Evolutionary conservation across 2,888 invertebrate species (phyloP), one percentile per base, ranked within the genome.

Genomic region (Sphaerophoria taeniata): DNA sequence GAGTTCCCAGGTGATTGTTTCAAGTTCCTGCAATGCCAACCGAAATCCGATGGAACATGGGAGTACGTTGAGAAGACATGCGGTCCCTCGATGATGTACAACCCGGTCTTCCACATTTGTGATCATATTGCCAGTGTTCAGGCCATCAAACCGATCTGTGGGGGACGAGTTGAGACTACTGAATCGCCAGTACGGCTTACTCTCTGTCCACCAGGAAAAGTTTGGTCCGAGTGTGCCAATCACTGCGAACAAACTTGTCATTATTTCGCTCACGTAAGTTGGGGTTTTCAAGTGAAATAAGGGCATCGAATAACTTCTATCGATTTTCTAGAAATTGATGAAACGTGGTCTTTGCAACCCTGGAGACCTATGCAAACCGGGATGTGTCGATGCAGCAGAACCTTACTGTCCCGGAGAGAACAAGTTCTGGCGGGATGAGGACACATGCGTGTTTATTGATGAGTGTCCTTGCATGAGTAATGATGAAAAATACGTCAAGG

Each of bases 381-480:
- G 91, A 2, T 92, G 92, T 84, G 90, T 92, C 0, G 89, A 90
- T 91, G 93, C 88, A 88, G 90, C 55, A 79, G 90, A 87, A 56
- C 90, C 63, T 4, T 90, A 91, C 6, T 97, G 97, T 88, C 93
- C 93, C 0, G 88, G 90, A 2, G 33, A 88, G 1, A 94, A 94
- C 1, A 93, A 93, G 87, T 93, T 93, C 67, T 96, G 96, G 95
- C 93, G 96, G 2, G 96, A 97, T 89, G 93, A 93, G 87, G 90
- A 92, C 34, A 95, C 95, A 0, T 98, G 98, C 89, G 96, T 97
- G 1, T 92, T 94, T 0, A 90, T 93, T 12, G 93, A 94, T 49
- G 95, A 97, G 89, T 98, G 98, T 89, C 94, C 96, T 11, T 98
- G 98, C 89, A 93, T 93, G 76, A 94, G 95, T 51, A 93, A 93